These are phyloP conservation scores for Brachionus koreanus DNA, from an alignment of 1,140 invertebrate species.

Conservation along the genomic window DNA sequence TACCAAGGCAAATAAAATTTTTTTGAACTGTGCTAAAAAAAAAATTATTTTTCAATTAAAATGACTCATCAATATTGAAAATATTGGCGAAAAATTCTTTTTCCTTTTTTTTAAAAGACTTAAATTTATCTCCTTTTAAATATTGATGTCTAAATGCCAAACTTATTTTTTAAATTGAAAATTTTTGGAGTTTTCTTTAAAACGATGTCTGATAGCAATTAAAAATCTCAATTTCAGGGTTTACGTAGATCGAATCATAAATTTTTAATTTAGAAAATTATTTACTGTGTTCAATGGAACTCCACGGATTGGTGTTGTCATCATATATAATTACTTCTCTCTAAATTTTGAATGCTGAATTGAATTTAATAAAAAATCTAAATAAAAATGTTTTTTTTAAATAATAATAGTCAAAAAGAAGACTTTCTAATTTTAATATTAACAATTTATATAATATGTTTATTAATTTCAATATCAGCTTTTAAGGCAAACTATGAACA, in stretches of 20 bases:
- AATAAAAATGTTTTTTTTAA: slow-evolving; percentile 14
- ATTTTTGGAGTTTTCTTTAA: too few species aligned
- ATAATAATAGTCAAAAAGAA: neutral
- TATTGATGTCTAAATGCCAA: too few species aligned
- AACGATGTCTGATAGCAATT: neutral
- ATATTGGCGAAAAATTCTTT: too few species aligned
- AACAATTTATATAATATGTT: neutral
- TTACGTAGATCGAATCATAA: neutral
- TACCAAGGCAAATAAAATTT: too few species aligned
- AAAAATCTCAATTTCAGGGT: neutral
- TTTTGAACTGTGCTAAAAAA: too few species aligned
- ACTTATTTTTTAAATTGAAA: too few species aligned
- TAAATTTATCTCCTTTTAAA: too few species aligned
- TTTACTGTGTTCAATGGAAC: slow-evolving; percentile 22
- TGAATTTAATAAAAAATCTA: neutral
- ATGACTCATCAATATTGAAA: too few species aligned
- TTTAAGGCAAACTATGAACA: neutral
- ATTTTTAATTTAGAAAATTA: neutral
- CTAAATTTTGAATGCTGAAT: neutral
- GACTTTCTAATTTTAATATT: neutral
- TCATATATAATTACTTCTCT: neutral
- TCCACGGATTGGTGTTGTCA: slow-evolving; percentile 26
- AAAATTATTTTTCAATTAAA: too few species aligned
- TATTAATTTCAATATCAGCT: neutral
- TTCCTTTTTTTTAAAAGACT: too few species aligned